These are phyloP conservation scores for Apteryx mantelli DNA, from an alignment of 2,113 vertebrate species.

Conservation along the genomic window DNA sequence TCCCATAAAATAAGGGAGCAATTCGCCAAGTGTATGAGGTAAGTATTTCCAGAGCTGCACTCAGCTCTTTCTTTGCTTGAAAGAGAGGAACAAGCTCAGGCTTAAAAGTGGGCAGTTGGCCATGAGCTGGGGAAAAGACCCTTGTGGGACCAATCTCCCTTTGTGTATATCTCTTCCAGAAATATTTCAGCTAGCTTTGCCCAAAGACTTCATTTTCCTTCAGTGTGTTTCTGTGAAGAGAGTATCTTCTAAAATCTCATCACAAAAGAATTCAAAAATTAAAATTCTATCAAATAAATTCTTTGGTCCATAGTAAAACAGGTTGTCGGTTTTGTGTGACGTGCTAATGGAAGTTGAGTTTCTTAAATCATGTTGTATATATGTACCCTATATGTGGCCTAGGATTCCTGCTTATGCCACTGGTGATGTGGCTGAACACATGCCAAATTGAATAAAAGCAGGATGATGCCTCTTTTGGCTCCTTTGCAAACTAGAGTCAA, in stretches of 20 bases:
- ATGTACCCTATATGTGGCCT: not conserved
- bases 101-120: slow-evolving; percentile 20
- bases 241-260: not conserved
- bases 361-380: not conserved
- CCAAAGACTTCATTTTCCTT: not conserved
- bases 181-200: slow-evolving; percentile 18
- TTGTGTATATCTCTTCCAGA: slow-evolving; percentile 20
- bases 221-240: not conserved
- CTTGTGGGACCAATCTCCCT: slow-evolving; percentile 35
- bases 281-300: not conserved
- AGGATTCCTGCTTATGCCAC: not conserved
- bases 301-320: not conserved
- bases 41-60: slow-evolving; percentile 77
- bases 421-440: not conserved
- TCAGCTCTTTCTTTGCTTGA: slow-evolving; percentile 66
- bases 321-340: not conserved
- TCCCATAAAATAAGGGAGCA: slow-evolving; percentile 83
- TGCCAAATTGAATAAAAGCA: not conserved
- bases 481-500: not conserved
- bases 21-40: slow-evolving; percentile 77
- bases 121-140: slow-evolving; percentile 42
- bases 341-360: not conserved
- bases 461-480: not conserved
- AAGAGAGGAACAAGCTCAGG: slow-evolving; percentile 4
- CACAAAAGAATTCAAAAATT: not conserved